Percentiles rank a stretch among this genome's conserved stretches.
These are phyloP conservation scores for Microtus ochrogaster DNA, from an alignment of 2,113 vertebrate species.

Conservation along the genomic window DNA sequence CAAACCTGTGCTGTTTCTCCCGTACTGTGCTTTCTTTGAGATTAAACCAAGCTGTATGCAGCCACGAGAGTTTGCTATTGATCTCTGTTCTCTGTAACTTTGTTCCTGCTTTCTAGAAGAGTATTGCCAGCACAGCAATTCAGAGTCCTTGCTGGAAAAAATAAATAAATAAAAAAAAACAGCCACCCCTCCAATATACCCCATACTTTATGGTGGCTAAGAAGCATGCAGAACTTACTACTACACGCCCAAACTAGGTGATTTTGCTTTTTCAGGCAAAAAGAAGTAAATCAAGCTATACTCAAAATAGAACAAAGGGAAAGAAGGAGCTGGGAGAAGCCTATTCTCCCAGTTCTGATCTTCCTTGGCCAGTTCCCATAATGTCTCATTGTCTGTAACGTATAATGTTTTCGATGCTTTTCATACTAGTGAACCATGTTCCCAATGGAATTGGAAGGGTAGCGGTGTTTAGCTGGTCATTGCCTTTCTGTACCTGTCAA, in stretches of 20 bases:
- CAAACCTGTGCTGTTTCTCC: neutral
- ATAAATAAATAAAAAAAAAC: too few species aligned
- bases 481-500: neutral
- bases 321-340: constrained; percentile 21
- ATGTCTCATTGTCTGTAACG: neutral
- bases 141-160: neutral
- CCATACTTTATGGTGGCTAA: neutral
- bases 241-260: neutral
- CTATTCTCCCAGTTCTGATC: neutral
- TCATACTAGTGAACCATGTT: neutral
- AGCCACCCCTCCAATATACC: too few species aligned
- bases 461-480: neutral
- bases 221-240: neutral
- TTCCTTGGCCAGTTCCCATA: neutral
- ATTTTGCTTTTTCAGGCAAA: constrained; percentile 37
- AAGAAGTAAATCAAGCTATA: constrained; percentile 38
- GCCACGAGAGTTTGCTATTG: neutral
- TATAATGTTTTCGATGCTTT: neutral
- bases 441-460: neutral
- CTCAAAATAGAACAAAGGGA: neutral
- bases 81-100: constrained; percentile 3
- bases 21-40: neutral
- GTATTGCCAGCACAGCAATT: neutral
- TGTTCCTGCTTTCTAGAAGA: neutral
- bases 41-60: neutral